Base-by-base conservation (phyloP, 1,140 invertebrate genomes). In the Atta texana region DNA sequence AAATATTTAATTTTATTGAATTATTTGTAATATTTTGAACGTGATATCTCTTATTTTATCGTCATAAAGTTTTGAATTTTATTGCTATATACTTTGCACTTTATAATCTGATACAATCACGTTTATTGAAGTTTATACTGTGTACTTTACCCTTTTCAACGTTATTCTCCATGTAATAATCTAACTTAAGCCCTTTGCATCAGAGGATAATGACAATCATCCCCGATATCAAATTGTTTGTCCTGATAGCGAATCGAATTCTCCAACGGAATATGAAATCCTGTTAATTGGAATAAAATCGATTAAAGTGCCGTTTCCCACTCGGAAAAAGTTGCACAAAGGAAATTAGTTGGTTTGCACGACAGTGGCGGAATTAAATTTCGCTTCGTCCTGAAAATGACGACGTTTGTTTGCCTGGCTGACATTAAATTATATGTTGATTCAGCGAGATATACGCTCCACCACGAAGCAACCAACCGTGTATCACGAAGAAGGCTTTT, bases 371-470 rank as follows among this genome's bases (percentile, higher is more conserved):
- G 80, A 84, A 84, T 84, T 84, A 61, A 84, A 84, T 84, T 84
- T 84, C 80, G 24, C 55, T 2, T 10, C 39, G 55, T 71, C 64
- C 34, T 10, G 39, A 74, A 69, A 18, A 74, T 53, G 49, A 7
- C 24, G 34, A 69, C 34, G 78, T 71, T 71, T 61, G 69, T 51
- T 49, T 71, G 78, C 21, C 4, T 3, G 59, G 51, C 51, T 63
- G 80, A 84, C 69, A 31, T 75, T 84, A 63, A 84, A 74, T 75
- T 74, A 84, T 61, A 84, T 61, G 80, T 84, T 61, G 69, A 75
- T 75, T 75, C 80, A 63, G 44, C 80, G 7, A 49, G 14, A 74
- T 59, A 18, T 61, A 14, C 24, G 14, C 18, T 64, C 12, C 16
- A 18, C n/a, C 49, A 21, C 74, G 24, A 49, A 34, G 34, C 34